A percentile compares a stretch with the other conserved stretches of the same genome.
phyloP scores from a whole-genome alignment of 2,113 vertebrate species.

The Philantomba maxwellii region DNA sequence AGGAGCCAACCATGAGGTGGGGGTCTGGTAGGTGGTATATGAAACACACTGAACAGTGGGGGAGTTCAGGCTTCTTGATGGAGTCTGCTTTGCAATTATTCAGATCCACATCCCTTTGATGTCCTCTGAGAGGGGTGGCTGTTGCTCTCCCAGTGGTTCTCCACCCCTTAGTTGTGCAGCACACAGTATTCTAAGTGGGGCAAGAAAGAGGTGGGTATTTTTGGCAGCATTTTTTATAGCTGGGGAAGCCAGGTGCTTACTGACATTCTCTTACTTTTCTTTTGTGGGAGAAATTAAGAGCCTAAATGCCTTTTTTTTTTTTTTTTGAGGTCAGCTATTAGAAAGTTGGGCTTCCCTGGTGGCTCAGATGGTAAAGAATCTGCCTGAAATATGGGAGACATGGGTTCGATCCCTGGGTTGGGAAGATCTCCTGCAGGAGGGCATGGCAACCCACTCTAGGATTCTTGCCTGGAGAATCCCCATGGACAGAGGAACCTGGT shows the following conservation, averaged over 20 bases:
- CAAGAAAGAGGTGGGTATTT: neutral
- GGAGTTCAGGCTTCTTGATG: neutral
- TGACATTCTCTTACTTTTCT: neutral
- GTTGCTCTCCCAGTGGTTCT: neutral
- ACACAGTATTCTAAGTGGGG: neutral
- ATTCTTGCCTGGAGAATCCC: neutral
- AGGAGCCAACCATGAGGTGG: neutral
- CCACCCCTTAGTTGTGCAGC: neutral
- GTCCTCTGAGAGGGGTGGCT: neutral
- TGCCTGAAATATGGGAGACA: neutral
- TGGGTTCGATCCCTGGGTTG: neutral
- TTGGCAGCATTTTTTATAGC: neutral
- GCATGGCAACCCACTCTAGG: neutral
- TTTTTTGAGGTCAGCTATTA: neutral
- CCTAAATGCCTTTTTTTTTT: neutral
- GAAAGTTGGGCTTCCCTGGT: neutral
- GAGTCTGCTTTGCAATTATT: neutral
- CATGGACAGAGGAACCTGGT: neutral
- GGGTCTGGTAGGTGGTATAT: neutral
- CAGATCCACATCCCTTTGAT: neutral
- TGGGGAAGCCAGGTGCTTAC: neutral
- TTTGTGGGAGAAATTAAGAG: neutral
- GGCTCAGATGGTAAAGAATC: neutral
- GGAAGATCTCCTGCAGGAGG: neutral
- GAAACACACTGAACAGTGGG: neutral